These are phyloP conservation scores for Nibea albiflora DNA, from an alignment of 2,113 vertebrate species.

Conservation along the genomic window DNA sequence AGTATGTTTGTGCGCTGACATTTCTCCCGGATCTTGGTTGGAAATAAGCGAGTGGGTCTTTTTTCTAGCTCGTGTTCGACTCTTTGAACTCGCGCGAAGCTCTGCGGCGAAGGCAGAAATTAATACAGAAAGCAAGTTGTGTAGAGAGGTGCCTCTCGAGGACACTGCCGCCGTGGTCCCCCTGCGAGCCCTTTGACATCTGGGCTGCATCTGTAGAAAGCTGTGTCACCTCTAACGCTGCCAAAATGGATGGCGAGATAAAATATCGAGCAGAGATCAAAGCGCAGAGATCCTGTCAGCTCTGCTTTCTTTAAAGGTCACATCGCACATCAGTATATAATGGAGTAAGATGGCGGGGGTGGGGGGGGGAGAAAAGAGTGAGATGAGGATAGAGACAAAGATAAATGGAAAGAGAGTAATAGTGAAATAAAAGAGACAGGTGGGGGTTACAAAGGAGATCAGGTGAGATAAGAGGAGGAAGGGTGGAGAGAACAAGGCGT, in stretches of 20 bases:
- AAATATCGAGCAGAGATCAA: constrained; percentile 64
- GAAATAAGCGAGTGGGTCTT: constrained; percentile 10
- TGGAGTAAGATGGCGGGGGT: constrained; percentile 24
- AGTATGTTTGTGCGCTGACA: constrained; percentile 3
- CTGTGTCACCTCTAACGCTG: constrained; percentile 28
- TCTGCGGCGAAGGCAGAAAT: constrained; percentile 22
- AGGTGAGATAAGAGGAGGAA: constrained; percentile 27
- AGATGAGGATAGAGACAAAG: constrained; percentile 27
- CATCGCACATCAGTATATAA: constrained; percentile 42
- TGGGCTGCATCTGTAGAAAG: constrained; percentile 30
- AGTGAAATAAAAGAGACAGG: constrained; percentile 35
- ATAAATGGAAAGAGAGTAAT: constrained; percentile 24
- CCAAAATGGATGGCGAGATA: constrained; percentile 41
- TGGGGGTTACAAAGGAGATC: constrained; percentile 32
- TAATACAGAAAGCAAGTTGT: constrained; percentile 12
- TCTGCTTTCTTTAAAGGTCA: constrained; percentile 60
- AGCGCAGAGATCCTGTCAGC: constrained; percentile 46
- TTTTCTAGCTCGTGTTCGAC: constrained; percentile 7
- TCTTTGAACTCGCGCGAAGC: constrained; percentile 38
- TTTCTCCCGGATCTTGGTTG: constrained; percentile 13
- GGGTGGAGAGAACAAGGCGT: constrained; percentile 30
- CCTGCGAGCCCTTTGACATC: constrained; percentile 47
- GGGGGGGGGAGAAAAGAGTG: constrained; percentile 1
- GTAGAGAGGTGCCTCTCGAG: constrained; percentile 21
- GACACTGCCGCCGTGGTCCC: constrained; percentile 6